Evolutionary conservation across 2,797 vertebrate species (phyloP), one percentile per base, ranked within the genome.

Genomic region (Diplodus puntazzo): DNA sequence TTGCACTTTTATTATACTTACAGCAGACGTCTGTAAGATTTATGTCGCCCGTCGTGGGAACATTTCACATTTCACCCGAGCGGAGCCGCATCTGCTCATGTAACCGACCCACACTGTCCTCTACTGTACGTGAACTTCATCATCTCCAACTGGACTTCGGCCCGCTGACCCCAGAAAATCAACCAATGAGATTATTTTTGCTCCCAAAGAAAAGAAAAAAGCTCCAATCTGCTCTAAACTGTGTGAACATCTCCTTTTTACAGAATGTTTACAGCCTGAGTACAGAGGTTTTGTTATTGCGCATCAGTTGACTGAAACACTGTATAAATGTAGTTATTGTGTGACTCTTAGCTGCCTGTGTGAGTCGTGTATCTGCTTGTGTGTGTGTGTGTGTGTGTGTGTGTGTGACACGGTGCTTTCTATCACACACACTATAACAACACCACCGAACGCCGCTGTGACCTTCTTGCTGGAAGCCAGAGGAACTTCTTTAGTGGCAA

Each of bases 401-500:
- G 30, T 72, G 25, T 75, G 59, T 69, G 25, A 30, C 57, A 69
- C 39, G 4, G 45, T 69, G 43, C 43, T 21, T 58, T 53, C 57
- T 66, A 52, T 69, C 42, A 46, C 2, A 53, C 42, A 58, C 62
- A 14, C 53, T 57, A 45, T 30, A 59, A 58, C 43, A 59, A 57
- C 82, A 83, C 69, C 84, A 82, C 55, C 65, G 39, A 48, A 61
- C 30, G 20, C 48, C 30, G 20, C 48, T 10, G 59, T 50, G 73
- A 83, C 80, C 86, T 81, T 89, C 83, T 87, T 63, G 79, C 88
- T 87, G 87, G 90, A 85, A 83, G 88, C 84, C 63, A 87, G 94
- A 96, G 94, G 92, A 92, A 88, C 94, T 95, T 95, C 94, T 95
- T 95, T 94, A 93, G 93, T 93, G 89, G 93, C 84, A 48, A 3